phyloP scores from a whole-genome alignment of 2,888 invertebrate species.

The Holacanthella duospinosa region DNA sequence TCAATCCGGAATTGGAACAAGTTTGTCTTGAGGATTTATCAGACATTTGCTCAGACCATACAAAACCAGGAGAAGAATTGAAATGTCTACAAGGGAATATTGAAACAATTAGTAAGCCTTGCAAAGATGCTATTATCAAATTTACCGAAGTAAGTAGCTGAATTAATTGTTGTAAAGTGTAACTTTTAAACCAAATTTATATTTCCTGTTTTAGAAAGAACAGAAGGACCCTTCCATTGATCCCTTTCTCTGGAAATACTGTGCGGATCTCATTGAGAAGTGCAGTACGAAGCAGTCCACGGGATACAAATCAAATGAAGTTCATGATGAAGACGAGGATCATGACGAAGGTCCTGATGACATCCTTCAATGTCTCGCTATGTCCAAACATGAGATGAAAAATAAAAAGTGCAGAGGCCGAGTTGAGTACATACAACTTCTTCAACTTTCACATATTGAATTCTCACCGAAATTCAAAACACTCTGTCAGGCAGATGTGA shows the following conservation, averaged over 20 bases:
- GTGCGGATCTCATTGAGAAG: constrained; percentile 29
- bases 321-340: background rate
- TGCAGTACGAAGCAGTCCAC: constrained; percentile 19
- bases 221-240: constrained; percentile 51
- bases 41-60: constrained; percentile 67
- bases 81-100: constrained; percentile 78
- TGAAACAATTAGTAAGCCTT: constrained; percentile 44
- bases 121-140: constrained; percentile 64
- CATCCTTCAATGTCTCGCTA: constrained; percentile 85
- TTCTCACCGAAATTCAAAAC: constrained; percentile 91
- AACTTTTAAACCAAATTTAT: constrained; percentile 5
- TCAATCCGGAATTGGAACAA: constrained; percentile 89
- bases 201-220: constrained; percentile 45
- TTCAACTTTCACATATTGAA: constrained; percentile 81
- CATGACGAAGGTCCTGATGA: constrained; percentile 82
- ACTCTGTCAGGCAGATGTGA: constrained; percentile 75
- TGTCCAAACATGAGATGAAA: constrained; percentile 76
- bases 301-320: constrained; percentile 35
- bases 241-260: constrained; percentile 34
- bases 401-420: constrained; percentile 73
- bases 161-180: constrained; percentile 5
- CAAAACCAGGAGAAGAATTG: constrained; percentile 84
- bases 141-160: constrained; percentile 58
- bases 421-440: constrained; percentile 93
- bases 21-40: constrained; percentile 78